Base-by-base conservation (phyloP, 2,888 invertebrate species). In the Noctua fimbriata region DNA sequence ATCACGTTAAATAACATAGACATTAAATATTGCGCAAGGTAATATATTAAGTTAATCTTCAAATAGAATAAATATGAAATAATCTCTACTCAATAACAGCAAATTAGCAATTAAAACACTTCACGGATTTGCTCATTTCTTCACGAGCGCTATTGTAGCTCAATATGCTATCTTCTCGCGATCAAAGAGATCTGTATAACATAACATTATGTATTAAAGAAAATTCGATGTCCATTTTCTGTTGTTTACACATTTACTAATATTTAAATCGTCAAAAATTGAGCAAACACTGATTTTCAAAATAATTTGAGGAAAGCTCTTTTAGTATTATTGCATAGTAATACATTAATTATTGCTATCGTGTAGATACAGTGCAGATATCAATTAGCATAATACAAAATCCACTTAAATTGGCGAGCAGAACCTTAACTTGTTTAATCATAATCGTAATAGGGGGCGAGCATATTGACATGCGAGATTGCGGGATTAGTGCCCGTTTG, bases 311-410 rank as follows among this genome's bases (percentile, higher is more conserved):
- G 21, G 21, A 52, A 52, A 52, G 52, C 21, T 21, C 28, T 41
- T 52, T 74, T 41, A 41, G 74, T 74, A 28, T 52, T 52, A 28
- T 21, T 41, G 12, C 24, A 28, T 75, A 24, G 74, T 52, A 52
- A 28, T 41, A 73, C 52, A 28, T 52, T 7, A 52, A 75, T 74
- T 41, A 52, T 41, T 32, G 36, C 21, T 28, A 72, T 72, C 5
- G 28, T 49, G 49, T 74, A 41, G 10, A 49, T 36, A 47, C 21
- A 49, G 41, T 74, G 21, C 16, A 73, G 36, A 32, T 32, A 65
- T 32, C 21, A 24, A 73, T 28, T 36, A 28, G 21, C 21, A n/a
- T 49, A 36, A 0, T 36, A 41, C 12, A 21, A 28, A 63, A 32
- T 32, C 32, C 16, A 60, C 14, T 2, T 6, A 28, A 60, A 60